These are phyloP conservation scores for Drosophila miranda DNA, from an alignment of 1,140 invertebrate genomes.

Conservation along the genomic window DNA sequence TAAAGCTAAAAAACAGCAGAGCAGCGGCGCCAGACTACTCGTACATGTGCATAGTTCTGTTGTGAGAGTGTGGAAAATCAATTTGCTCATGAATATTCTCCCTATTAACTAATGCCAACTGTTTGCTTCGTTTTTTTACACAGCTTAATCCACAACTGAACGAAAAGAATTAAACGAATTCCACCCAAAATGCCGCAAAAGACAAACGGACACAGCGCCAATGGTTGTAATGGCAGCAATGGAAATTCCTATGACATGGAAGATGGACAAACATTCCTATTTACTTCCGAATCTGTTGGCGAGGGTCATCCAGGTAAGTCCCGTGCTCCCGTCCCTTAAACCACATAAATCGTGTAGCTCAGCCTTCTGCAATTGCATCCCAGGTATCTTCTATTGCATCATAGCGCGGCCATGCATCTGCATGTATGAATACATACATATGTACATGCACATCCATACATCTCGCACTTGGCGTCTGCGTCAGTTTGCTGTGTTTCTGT, in stretches of 20 bases:
- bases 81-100: constrained; percentile 38
- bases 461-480: constrained; percentile 15
- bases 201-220: constrained; percentile 70
- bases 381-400: constrained; percentile 50
- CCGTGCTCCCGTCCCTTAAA: not conserved
- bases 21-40: constrained; percentile 37
- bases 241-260: constrained; percentile 87
- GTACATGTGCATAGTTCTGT: constrained; percentile 22
- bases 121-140: constrained; percentile 16
- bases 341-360: not conserved
- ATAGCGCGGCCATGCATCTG: constrained; percentile 20
- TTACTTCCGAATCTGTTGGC: constrained; percentile 99
- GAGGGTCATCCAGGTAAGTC: constrained; percentile 97
- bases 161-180: constrained; percentile 7
- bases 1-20: constrained; percentile 6
- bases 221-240: constrained; percentile 89
- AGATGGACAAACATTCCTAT: constrained; percentile 95
- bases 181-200: constrained; percentile 75
- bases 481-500: constrained; percentile 11
- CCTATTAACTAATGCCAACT: constrained; percentile 7
- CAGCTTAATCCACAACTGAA: constrained; percentile 38
- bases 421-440: not conserved
- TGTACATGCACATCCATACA: not conserved
- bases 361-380: constrained; percentile 28
- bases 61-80: constrained; percentile 55